phyloP scores from a whole-genome alignment of 2,113 vertebrate species.

The Platysternon megacephalum region DNA sequence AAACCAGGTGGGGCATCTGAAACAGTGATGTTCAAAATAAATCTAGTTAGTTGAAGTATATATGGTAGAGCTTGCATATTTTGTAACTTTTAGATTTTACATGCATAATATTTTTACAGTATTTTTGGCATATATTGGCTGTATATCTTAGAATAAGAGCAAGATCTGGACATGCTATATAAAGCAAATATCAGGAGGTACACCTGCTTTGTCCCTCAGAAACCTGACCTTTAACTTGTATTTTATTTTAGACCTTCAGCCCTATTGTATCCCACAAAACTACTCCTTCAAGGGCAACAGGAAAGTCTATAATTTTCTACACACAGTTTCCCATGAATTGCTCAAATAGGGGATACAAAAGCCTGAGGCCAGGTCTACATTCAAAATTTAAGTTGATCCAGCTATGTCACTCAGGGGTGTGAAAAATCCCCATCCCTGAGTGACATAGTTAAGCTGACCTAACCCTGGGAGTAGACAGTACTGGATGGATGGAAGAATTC shows the following conservation, averaged over 20 bases:
- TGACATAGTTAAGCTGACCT: not conserved
- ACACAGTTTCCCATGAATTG: not conserved
- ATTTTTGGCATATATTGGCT: not conserved
- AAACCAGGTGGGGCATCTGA: conserved; percentile 87
- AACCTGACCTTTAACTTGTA: not conserved
- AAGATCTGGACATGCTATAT: not conserved
- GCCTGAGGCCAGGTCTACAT: not conserved
- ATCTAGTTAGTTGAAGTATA: not conserved
- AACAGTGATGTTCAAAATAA: conserved; percentile 49
- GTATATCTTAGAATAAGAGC: not conserved
- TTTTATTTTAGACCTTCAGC: conserved; percentile 15
- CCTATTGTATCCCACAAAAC: not conserved
- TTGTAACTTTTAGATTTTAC: not conserved
- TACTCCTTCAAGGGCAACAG: not conserved
- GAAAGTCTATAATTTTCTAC: not conserved
- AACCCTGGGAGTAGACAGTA: not conserved
- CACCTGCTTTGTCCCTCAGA: not conserved
- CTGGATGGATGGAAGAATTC: not conserved
- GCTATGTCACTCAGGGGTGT: not conserved
- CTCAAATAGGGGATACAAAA: not conserved
- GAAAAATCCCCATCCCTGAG: not conserved
- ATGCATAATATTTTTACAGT: not conserved
- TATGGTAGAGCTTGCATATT: not conserved
- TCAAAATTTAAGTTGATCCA: not conserved
- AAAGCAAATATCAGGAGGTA: not conserved